Evolutionary conservation across 2,888 invertebrate species (phyloP), one percentile per base, ranked within the genome.

Genomic region (Monoplex corrugatus): DNA sequence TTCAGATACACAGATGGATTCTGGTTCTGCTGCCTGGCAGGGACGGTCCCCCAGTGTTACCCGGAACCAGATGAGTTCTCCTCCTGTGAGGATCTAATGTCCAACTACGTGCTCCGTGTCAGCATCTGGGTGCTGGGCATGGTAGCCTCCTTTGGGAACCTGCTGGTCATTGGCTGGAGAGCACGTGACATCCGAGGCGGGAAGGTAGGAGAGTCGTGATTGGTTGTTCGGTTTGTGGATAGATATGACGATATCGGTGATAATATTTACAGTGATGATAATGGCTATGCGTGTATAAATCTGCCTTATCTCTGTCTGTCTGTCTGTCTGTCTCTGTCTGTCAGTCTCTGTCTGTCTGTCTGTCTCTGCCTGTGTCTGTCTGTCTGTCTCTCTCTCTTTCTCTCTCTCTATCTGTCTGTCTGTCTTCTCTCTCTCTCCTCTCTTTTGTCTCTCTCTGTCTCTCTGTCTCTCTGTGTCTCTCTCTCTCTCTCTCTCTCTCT

Each of bases 11-110:
- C 96, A 0, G 96, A 96, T 90, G 95, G 96, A 90, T 96, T 95
- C 90, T 94, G 95, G n/a, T 96, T 96, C 90, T 96, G 96, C 91
- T 96, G 96, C 90, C 93, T 96, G 90, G 96, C 96, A 0, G 93
- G 93, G 35, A 94, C 28, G 94, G 95, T 95, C 1, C 90, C 91
- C 28, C 86, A 90, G n/a, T 96, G 96, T 89, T 91, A 91, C 8
- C 95, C 96, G 0, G 92, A 94, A 86, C 93, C 95, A 0, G 95
- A 95, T 89, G 95, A 95, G 91, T 95, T 95, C 88, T 95, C 95
- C 2, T 95, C 95, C 32, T 96, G 96, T 89, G 94, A 95, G 75
- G 95, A 96, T 84, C 94, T 96, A 43, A 95, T 96, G 95, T 95
- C 95, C 19, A 95, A 95, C 92, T 93, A 92, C 88, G 92, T 95